Conservation (phyloP, 2,888 invertebrate species). For the Melieria omissa region DNA sequence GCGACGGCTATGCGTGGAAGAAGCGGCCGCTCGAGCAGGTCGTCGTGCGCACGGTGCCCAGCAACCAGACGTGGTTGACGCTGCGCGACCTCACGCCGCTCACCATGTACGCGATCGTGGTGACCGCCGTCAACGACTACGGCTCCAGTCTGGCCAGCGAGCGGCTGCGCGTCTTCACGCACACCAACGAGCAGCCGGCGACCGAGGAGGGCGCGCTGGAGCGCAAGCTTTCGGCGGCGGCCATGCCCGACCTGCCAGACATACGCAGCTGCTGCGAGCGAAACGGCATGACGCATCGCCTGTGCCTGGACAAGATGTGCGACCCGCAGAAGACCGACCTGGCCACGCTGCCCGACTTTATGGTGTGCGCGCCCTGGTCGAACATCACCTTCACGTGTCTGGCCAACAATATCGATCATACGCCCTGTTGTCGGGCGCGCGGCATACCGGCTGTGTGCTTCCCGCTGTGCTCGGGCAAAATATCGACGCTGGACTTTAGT, state of each 20-base stretch:
- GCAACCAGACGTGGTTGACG: conserved; percentile 71
- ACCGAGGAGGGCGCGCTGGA: conserved; percentile 66
- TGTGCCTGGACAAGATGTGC: conserved; percentile 82
- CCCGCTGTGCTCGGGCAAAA: conserved; percentile 82
- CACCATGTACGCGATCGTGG: conserved; percentile 85
- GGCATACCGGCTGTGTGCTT: conserved; percentile 81
- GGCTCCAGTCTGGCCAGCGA: conserved; percentile 83
- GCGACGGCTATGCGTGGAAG: conserved; percentile 54
- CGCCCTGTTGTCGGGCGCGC: conserved; percentile 80
- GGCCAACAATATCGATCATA: conserved; percentile 83
- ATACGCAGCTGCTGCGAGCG: conserved; percentile 78
- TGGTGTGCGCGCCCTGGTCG: conserved; percentile 92
- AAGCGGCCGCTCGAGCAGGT: conserved; percentile 48
- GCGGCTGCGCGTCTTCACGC: conserved; percentile 70
- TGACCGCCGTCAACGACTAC: conserved; percentile 78
- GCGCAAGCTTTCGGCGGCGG: conserved; percentile 67
- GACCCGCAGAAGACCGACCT: conserved; percentile 74
- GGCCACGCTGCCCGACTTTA: conserved; percentile 75
- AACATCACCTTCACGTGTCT: conserved; percentile 82
- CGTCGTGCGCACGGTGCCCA: conserved; percentile 67
- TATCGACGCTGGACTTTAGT: conserved; percentile 81
- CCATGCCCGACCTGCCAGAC: conserved; percentile 79
- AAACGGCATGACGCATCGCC: conserved; percentile 78
- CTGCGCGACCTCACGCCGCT: conserved; percentile 77
- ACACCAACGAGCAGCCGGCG: conserved; percentile 67